Percentiles rank a stretch among this genome's conserved stretches.
phyloP scores from a whole-genome alignment of 2,113 vertebrate genomes.

The Rhabdomys dilectus region DNA sequence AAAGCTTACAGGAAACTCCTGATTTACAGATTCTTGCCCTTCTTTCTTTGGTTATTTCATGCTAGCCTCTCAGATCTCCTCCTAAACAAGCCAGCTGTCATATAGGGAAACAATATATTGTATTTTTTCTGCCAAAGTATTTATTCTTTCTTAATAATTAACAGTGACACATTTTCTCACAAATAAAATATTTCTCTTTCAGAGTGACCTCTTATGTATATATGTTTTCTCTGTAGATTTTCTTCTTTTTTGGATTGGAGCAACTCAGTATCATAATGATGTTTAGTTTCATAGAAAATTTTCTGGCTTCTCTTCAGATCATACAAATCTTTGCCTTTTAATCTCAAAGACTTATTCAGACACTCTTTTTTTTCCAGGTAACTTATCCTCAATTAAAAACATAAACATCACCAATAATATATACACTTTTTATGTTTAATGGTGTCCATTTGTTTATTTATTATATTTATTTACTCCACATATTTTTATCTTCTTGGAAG shows the following conservation, averaged over 20 bases:
- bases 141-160: background rate
- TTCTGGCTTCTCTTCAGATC: background rate
- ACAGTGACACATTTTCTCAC: background rate
- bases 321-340: background rate
- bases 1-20: background rate
- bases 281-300: background rate
- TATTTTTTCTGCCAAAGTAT: background rate
- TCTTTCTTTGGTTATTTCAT: background rate
- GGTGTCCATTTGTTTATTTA: background rate
- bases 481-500: background rate
- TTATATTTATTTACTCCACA: background rate
- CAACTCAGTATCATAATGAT: background rate
- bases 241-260: background rate
- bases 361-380: background rate
- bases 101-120: no score
- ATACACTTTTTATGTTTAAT: background rate
- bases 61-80: no score
- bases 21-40: background rate
- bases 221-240: background rate
- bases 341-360: background rate
- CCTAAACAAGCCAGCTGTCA: background rate
- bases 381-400: background rate
- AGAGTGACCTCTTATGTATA: background rate
- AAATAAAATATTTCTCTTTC: background rate
- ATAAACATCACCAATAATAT: background rate